These are phyloP conservation scores for Clunio marinus DNA, from an alignment of 2,888 invertebrate species.

Conservation along the genomic window DNA sequence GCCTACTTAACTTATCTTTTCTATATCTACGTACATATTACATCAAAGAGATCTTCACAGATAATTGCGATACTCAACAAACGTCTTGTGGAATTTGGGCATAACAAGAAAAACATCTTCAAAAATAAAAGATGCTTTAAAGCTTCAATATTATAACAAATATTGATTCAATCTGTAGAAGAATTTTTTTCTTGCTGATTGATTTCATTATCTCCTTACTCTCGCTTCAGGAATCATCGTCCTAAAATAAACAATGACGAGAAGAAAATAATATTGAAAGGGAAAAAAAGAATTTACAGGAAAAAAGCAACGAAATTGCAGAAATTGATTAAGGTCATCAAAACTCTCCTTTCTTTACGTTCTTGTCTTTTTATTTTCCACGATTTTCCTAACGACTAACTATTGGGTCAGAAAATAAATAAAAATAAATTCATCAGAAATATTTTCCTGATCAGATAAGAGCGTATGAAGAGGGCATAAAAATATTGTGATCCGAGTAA, in stretches of 20 bases:
- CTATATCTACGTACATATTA: not conserved
- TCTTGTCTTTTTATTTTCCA: not conserved
- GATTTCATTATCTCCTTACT: not conserved
- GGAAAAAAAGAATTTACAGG: not conserved
- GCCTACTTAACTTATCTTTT: not conserved
- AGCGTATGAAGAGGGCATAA: too few relatives aligned
- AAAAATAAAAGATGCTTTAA: not conserved
- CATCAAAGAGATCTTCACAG: not conserved
- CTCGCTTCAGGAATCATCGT: not conserved
- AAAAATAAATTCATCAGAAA: too few relatives aligned
- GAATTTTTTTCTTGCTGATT: not conserved
- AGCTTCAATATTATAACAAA: not conserved
- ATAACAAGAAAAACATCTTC: not conserved
- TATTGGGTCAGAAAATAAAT: conserved; percentile 4
- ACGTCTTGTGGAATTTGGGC: not conserved
- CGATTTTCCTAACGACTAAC: not conserved
- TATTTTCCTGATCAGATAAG: too few relatives aligned
- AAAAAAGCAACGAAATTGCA: not conserved
- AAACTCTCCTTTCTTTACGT: not conserved
- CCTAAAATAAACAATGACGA: not conserved
- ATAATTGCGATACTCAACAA: not conserved
- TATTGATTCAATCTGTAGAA: not conserved
- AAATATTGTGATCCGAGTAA: too few relatives aligned
- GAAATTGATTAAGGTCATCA: conserved; percentile 11
- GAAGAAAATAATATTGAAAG: too few relatives aligned